A percentile compares a stretch with the other conserved stretches of the same genome.
phyloP scores from a whole-genome alignment of 2,888 invertebrate species.

The Trachelus stipa region DNA sequence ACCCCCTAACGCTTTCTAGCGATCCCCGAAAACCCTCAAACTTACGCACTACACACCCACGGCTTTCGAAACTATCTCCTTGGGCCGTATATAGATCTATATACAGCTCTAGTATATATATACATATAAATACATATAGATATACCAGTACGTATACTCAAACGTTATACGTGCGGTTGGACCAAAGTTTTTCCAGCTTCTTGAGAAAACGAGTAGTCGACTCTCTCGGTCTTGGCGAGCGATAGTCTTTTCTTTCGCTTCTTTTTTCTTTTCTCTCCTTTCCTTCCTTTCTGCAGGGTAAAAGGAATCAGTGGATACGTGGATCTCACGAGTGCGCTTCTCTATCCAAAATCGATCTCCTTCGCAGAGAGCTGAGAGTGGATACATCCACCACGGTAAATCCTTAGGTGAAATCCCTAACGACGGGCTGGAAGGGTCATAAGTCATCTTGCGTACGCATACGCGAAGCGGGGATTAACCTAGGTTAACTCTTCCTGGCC shows the following conservation, averaged over 20 bases:
- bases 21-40: conserved; percentile 31
- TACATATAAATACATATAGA: background rate
- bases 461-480: background rate
- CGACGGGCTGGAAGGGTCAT: background rate
- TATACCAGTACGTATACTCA: background rate
- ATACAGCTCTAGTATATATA: background rate
- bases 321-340: background rate
- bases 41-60: conserved; percentile 23
- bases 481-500: background rate
- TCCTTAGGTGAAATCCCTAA: background rate
- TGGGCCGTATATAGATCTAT: background rate
- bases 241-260: background rate
- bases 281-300: background rate
- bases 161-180: background rate
- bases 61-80: background rate
- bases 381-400: background rate
- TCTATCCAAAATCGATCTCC: background rate
- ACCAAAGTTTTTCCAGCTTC: background rate
- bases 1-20: background rate
- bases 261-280: background rate
- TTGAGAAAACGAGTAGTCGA: background rate
- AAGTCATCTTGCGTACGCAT: background rate
- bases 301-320: background rate
- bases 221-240: background rate
- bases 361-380: background rate